phyloP scores from a whole-genome alignment of 2,113 vertebrate species.

The Nesogale talazaci region DNA sequence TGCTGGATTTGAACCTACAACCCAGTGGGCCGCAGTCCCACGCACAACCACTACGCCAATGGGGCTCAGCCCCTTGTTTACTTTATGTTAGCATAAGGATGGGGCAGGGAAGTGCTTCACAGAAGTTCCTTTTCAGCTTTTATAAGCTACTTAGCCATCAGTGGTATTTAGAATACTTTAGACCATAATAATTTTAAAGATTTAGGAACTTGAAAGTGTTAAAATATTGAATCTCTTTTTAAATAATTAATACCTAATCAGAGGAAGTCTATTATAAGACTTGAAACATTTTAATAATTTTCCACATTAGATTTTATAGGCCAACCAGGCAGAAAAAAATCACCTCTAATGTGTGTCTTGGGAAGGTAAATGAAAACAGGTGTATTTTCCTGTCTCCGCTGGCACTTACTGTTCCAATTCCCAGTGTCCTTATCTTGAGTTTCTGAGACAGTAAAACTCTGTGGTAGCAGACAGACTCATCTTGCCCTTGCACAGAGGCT shows the following conservation, averaged over 20 bases:
- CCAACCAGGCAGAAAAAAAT: constrained; percentile 17
- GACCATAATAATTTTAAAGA: background rate
- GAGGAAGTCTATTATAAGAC: background rate
- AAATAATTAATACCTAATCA: constrained; percentile 9
- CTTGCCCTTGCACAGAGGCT: no score
- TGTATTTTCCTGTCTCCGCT: background rate
- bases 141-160: background rate
- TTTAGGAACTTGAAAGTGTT: background rate
- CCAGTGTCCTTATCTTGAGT: background rate
- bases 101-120: background rate
- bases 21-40: no score
- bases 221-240: background rate
- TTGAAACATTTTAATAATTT: background rate
- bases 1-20: no score
- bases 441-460: background rate
- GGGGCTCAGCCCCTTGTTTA: no score
- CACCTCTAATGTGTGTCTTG: background rate
- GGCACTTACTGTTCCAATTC: background rate
- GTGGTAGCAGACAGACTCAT: no score
- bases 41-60: no score
- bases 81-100: background rate
- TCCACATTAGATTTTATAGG: background rate
- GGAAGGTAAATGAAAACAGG: background rate
- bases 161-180: background rate
- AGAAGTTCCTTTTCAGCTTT: constrained; percentile 20